These are phyloP conservation scores for Hyles vespertilio DNA, from an alignment of 1,140 invertebrate genomes.

Conservation along the genomic window DNA sequence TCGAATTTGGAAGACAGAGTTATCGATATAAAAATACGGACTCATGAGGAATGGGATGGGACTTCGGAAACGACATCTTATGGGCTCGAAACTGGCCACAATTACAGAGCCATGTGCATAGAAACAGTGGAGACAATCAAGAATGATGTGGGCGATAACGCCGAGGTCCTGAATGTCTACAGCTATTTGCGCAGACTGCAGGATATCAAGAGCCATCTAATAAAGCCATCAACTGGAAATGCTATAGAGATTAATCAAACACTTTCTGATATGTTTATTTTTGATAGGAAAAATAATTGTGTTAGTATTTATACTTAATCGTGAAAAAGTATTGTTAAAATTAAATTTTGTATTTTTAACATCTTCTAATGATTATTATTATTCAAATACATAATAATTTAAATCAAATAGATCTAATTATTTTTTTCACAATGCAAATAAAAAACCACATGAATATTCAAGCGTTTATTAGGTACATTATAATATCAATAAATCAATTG, in stretches of 20 bases:
- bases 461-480: conserved; percentile 25
- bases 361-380: too few relatives aligned
- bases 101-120: conserved; percentile 57
- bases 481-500: conserved; percentile 9
- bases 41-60: conserved; percentile 60
- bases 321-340: too few relatives aligned
- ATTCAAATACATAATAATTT: too few relatives aligned
- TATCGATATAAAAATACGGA: conserved; percentile 38
- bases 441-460: conserved; percentile 5
- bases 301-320: too few relatives aligned
- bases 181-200: conserved; percentile 43
- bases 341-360: too few relatives aligned
- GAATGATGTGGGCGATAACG: conserved; percentile 48
- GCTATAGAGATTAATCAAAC: conserved; percentile 31
- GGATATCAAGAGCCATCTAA: conserved; percentile 36
- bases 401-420: too few relatives aligned
- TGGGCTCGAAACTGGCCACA: conserved; percentile 50
- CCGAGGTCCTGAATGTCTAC: conserved; percentile 42
- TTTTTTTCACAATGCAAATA: not conserved
- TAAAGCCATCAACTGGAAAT: conserved; percentile 49
- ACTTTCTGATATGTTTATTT: too few relatives aligned
- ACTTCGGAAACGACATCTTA: conserved; percentile 47
- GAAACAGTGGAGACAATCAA: conserved; percentile 48
- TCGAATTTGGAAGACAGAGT: conserved; percentile 37
- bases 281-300: too few relatives aligned